Evolutionary conservation across 2,113 vertebrate genomes (phyloP).

Genomic region (Channa maculata): DNA sequence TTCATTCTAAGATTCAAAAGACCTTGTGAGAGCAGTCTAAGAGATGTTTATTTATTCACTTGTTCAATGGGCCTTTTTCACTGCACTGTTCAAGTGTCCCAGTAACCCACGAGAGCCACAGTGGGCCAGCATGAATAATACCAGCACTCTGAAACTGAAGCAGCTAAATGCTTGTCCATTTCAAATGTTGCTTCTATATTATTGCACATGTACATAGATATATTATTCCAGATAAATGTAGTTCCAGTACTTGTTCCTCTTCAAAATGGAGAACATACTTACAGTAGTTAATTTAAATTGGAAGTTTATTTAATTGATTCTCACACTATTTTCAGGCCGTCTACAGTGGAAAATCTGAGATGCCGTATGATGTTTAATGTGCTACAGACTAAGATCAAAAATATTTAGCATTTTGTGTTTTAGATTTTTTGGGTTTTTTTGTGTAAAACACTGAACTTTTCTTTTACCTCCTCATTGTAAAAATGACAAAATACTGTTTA

Average conservation of each 20-base stretch:
- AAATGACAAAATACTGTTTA: too few species aligned
- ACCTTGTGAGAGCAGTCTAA: slow-evolving; percentile 5
- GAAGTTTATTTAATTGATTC: neutral
- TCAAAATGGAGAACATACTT: too few species aligned
- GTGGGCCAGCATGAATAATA: neutral
- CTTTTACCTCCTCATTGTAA: too few species aligned
- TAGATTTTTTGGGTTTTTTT: too few species aligned
- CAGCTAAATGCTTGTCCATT: neutral
- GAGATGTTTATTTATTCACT: slow-evolving; percentile 28
- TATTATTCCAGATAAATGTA: neutral
- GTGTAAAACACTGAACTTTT: too few species aligned
- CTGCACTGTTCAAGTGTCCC: neutral
- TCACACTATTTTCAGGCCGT: neutral
- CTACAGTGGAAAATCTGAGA: neutral
- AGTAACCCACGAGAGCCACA: neutral
- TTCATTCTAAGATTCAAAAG: slow-evolving; percentile 6
- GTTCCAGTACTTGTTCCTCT: too few species aligned
- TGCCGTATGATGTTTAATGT: neutral
- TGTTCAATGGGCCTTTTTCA: slow-evolving; percentile 9
- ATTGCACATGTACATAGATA: neutral
- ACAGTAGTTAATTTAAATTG: neutral
- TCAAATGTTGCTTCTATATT: too few species aligned
- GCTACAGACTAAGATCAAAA: neutral
- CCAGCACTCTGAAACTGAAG: neutral
- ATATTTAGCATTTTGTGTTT: too few species aligned